Evolutionary conservation across 1,140 invertebrate species (phyloP), one percentile per base, ranked within the genome.

Genomic region (Polypedilum pembai): DNA sequence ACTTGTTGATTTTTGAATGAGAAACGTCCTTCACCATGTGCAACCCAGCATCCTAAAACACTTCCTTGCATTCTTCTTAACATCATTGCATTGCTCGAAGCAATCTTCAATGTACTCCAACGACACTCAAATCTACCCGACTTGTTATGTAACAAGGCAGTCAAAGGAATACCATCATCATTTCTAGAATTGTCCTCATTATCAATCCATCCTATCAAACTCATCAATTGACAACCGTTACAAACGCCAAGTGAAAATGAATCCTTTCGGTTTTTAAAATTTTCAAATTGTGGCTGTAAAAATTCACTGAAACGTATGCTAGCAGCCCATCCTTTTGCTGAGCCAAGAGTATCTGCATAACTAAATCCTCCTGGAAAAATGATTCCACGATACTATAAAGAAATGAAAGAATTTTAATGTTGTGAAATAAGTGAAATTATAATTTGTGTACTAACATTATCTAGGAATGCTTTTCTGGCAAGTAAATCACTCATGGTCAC

Each of bases 361-460:
- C 96, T 98, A 80, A 99, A 99, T 15, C 97, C 97, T 63, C 97
- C 97, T 3, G 96, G 96, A 79, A 98, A 99, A 41, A 96, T 89
- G 12, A 99, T 78, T 5, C 97, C 97, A 76, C 89, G 86, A 83
- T 98, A 99, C 15, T 56, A 4, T 4, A 56, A 56, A 15, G 12
- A 15, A n/a, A 56, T n/a, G 3, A 56, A 12, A 12, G 5, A 33
- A 33, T 33, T 33, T 3, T 33, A 33, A 15, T 56, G n/a, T n/a
- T n/a, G n/a, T n/a, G n/a, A n/a, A n/a, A n/a, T 56, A 56, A 12
- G 3, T 3, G 12, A 56, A 56, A 15, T 4, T 56, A 56, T 15
- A 56, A 56, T 12, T 56, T 12, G 15, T 12, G 0, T 4, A 56
- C 45, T 56, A 4, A 56, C 45, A 56, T 85, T 81, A 74, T 94